Evolutionary conservation across 2,888 invertebrate species (phyloP), one percentile per base, ranked within the genome.

Genomic region (Osedax frankpressi): DNA sequence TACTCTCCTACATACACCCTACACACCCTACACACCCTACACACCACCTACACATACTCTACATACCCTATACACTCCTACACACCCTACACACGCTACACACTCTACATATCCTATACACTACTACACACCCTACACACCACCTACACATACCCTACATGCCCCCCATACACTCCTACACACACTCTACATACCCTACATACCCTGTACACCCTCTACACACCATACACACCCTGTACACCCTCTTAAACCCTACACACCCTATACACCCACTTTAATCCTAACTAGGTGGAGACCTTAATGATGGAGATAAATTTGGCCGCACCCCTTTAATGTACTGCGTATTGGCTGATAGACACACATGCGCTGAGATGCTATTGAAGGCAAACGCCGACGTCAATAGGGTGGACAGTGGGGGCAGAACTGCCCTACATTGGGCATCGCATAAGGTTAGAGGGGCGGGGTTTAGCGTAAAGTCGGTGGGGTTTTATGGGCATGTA

Each of bases 341-440:
- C 76, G 81, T 84, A 3, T 78, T 84, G 70, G 82, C 80, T 27
- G 84, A 85, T 77, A 75, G 84, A 30, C 74, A 81, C 6, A 83
- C 84, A 44, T 84, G 84, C 80, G 84, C 82, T 3, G 81, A 82
- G 74, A 75, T 83, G n/a, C 77, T 85, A 26, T 75, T 84, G 3
- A 82, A 82, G 76, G 80, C 81, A 25, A 82, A 83, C 2, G 80
- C 81, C 67, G 80, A 82, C 68, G 80, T 84, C 65, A 82, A 85
- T 77, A 80, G 80, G 75, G 79, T 79, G 75, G 84, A 85, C 75
- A 80, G 80, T 71, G 81, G 81, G 1, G 84, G 84, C 0, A 79
- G 83, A 26, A 83, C 84, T 11, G 83, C 84, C 2, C 78, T 85
- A 2, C 85, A 85, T 77, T 84, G 84, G 82, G 83, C 84, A 26